A percentile compares a stretch with the other conserved stretches of the same genome.
phyloP scores from a whole-genome alignment of 2,113 vertebrate species.

The Perccottus glenii region DNA sequence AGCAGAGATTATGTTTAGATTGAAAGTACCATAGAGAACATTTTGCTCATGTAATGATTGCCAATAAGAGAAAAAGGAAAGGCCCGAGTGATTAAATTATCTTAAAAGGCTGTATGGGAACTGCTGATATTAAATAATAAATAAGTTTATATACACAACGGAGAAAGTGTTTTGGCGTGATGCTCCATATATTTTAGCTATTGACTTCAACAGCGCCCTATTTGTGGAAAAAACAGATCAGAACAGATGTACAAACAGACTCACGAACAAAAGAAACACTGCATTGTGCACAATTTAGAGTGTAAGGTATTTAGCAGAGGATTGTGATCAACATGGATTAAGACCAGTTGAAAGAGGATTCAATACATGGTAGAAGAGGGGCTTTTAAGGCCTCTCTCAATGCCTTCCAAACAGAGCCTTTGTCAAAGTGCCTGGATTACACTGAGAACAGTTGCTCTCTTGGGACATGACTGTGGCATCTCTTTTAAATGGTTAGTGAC shows the following conservation, averaged over 20 bases:
- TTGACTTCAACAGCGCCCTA: background rate
- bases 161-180: background rate
- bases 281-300: conserved; percentile 33
- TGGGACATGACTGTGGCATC: conserved; percentile 39
- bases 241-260: background rate
- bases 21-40: conserved; percentile 11
- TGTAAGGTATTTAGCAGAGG: conserved; percentile 37
- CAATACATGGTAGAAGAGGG: conserved; percentile 50
- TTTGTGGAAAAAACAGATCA: conserved; percentile 16
- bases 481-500: conserved; percentile 55
- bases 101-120: conserved; percentile 19
- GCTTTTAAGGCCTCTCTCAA: conserved; percentile 60
- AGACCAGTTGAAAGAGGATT: conserved; percentile 61
- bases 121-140: conserved; percentile 17
- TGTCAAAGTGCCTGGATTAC: conserved; percentile 62
- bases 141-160: conserved; percentile 22
- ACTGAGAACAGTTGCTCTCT: conserved; percentile 60
- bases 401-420: conserved; percentile 54
- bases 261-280: background rate
- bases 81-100: conserved; percentile 9
- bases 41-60: conserved; percentile 7
- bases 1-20: conserved; percentile 11
- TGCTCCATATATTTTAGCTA: conserved; percentile 10
- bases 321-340: conserved; percentile 63
- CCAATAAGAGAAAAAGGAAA: conserved; percentile 14